Evolutionary conservation across 2,888 invertebrate species (phyloP), one percentile per base, ranked within the genome.

Genomic region (Acholoe squamosa): DNA sequence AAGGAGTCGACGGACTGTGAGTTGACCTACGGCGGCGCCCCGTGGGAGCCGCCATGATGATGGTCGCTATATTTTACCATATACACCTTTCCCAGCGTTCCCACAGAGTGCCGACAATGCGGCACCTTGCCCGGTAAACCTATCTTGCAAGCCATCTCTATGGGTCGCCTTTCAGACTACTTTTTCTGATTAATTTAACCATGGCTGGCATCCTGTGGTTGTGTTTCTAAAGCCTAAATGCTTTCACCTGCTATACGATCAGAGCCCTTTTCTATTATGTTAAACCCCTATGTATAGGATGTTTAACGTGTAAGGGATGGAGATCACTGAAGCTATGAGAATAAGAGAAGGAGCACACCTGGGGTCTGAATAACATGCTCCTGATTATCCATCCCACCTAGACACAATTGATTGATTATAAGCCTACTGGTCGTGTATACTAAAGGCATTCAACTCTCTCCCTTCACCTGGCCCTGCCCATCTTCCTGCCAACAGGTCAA

Each of bases 141-240:
- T 71, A 71, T 71, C 71, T 71, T 25, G 5, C 3, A 10, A 25
- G 14, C 12, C 71, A 71, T 71, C 80, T 80, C 43, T 10, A 34
- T 43, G 0, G 19, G 28, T 5, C 76, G 76, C 25, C 80, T 43
- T 34, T 71, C 25, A 22, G 25, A 28, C 43, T 33, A 10, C 34
- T 19, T 80, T 80, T 80, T 80, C 80, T 80, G 34, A 33, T 43
- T 34, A 34, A 80, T 80, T 80, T 33, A 33, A 33, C 80, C 80
- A 14, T 43, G 71, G 71, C 71, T 7, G 71, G 31, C 25, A 71
- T 28, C 71, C 71, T n/a, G 61, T 28, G 61, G 61, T 61, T 19
- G 14, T 71, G 71, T 71, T 28, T 71, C 28, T 28, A n/a, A 71
- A 71, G 71, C 71, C 71, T 25, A 71, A n/a, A n/a, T 28, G 71